Evolutionary conservation across 2,888 invertebrate genomes (phyloP).

Genomic region (Dilophus febrilis): DNA sequence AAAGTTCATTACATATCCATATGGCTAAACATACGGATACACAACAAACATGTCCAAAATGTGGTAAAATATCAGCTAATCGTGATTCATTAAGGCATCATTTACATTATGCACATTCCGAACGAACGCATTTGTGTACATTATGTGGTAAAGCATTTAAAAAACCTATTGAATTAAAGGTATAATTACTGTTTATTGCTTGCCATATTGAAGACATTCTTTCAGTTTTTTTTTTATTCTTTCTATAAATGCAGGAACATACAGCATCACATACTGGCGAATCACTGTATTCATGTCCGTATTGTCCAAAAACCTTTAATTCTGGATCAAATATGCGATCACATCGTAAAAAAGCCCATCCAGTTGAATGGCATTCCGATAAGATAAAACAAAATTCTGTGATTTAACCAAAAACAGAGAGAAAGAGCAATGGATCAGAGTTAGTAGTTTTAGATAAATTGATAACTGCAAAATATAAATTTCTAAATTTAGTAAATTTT

Average conservation of each 20-base stretch:
- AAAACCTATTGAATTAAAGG: no score
- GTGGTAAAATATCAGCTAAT: slow-evolving; percentile 22
- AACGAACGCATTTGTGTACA: no score
- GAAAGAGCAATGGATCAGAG: no score
- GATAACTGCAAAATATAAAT: no score
- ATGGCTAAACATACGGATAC: background rate
- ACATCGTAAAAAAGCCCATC: slow-evolving; percentile 27
- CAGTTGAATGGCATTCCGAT: slow-evolving; percentile 18
- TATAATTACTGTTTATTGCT: no score
- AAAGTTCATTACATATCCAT: background rate
- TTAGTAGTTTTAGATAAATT: no score
- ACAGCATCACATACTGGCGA: slow-evolving; percentile 29
- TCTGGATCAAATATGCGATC: slow-evolving; percentile 29
- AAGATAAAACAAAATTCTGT: no score
- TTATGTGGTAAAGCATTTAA: no score
- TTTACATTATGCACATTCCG: slow-evolving; percentile 24
- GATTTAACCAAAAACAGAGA: no score
- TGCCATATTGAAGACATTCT: no score
- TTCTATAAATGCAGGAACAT: slow-evolving; percentile 21
- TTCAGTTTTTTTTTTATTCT: no score
- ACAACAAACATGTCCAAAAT: background rate
- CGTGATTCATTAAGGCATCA: slow-evolving; percentile 25
- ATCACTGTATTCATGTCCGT: slow-evolving; percentile 26
- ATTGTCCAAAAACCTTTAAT: slow-evolving; percentile 28
- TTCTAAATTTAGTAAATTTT: no score